Conservation (phyloP, 1,140 invertebrate genomes). For the Fopius arisanus region DNA sequence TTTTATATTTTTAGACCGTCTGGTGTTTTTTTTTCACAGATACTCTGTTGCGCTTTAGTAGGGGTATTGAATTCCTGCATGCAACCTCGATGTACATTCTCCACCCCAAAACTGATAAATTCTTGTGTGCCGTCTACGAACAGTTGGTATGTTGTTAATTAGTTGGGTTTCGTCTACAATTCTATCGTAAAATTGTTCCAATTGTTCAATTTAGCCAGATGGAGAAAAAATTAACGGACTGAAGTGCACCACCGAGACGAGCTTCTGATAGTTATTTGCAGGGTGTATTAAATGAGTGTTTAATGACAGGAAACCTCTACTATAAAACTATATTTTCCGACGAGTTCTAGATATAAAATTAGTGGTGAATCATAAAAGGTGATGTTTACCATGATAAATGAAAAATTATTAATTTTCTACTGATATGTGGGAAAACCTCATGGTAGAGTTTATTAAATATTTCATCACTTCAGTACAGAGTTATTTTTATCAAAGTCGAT, state of each 20-base stretch:
- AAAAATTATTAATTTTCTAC: too few species aligned
- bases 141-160: slow-evolving; percentile 12
- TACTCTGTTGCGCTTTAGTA: neutral
- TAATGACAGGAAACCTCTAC: too few species aligned
- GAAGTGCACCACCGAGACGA: neutral
- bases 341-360: too few species aligned
- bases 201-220: slow-evolving; percentile 1
- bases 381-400: too few species aligned
- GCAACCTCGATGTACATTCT: neutral
- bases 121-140: neutral
- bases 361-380: too few species aligned
- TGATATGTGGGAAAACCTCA: too few species aligned
- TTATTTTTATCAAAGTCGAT: too few species aligned
- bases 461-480: too few species aligned
- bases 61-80: neutral
- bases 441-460: too few species aligned
- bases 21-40: neutral
- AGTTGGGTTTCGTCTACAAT: neutral
- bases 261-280: too few species aligned
- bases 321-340: too few species aligned
- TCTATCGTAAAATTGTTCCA: neutral
- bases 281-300: too few species aligned
- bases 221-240: neutral
- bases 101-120: slow-evolving; percentile 11
- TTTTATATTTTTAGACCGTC: neutral